phyloP scores from a whole-genome alignment of 2,888 invertebrate genomes.

The Lissonota sp. region DNA sequence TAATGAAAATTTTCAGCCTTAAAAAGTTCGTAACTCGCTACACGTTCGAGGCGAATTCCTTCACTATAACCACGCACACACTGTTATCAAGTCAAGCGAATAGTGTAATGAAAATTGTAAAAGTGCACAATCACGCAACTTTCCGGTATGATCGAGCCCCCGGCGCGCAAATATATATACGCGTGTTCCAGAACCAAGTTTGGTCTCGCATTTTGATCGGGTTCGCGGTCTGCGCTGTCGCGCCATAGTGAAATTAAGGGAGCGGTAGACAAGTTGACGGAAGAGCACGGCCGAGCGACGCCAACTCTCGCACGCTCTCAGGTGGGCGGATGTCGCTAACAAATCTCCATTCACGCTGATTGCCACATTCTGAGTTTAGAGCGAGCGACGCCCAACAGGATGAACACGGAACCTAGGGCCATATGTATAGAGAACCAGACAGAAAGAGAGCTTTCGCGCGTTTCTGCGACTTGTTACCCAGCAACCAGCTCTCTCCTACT shows the following conservation, averaged over 20 bases:
- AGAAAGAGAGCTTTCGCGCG: slow-evolving; percentile 21
- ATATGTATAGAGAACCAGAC: neutral
- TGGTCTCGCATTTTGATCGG: slow-evolving; percentile 60
- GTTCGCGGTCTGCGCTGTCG: slow-evolving; percentile 38
- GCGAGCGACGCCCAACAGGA: slow-evolving; percentile 48
- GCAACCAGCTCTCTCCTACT: neutral
- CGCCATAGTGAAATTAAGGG: slow-evolving; percentile 59
- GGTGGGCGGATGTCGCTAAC: slow-evolving; percentile 69
- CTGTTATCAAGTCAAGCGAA: too few species aligned
- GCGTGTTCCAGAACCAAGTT: slow-evolving; percentile 46
- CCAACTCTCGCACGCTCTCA: slow-evolving; percentile 27
- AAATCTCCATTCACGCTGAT: slow-evolving; percentile 77
- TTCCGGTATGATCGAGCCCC: slow-evolving; percentile 28
- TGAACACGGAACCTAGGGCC: slow-evolving; percentile 40
- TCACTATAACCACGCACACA: too few species aligned
- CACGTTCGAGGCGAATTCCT: too few species aligned
- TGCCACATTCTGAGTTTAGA: slow-evolving; percentile 72
- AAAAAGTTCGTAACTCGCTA: neutral
- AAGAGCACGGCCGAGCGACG: slow-evolving; percentile 49
- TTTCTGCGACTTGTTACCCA: slow-evolving; percentile 54
- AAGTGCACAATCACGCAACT: slow-evolving; percentile 44
- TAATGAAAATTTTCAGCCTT: neutral
- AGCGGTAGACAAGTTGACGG: slow-evolving; percentile 58
- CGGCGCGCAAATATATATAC: slow-evolving; percentile 18
- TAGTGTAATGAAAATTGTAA: slow-evolving; percentile 17